phyloP scores from a whole-genome alignment of 2,888 invertebrate species.

The Ormyrus nitidulus region DNA sequence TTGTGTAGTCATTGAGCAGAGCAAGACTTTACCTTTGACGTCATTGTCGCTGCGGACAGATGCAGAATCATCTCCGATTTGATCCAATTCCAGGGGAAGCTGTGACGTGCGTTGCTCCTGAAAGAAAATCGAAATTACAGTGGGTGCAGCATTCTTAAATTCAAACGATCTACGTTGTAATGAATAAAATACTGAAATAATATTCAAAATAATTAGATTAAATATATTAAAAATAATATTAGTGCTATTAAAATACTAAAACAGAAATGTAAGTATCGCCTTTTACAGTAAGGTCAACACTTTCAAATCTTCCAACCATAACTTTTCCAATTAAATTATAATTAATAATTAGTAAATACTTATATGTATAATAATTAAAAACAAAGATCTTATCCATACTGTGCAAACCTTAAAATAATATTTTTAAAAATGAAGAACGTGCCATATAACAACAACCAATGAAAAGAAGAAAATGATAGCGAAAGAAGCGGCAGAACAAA shows the following conservation, averaged over 20 bases:
- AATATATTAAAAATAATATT: too few species aligned
- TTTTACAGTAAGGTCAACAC: slow-evolving; percentile 40
- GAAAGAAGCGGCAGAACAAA: too few species aligned
- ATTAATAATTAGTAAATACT: neutral
- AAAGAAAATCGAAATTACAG: slow-evolving; percentile 62
- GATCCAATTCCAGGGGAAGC: slow-evolving; percentile 90
- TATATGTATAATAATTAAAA: neutral
- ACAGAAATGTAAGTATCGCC: too few species aligned
- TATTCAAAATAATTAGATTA: too few species aligned
- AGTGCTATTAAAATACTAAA: too few species aligned
- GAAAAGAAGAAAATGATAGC: neutral
- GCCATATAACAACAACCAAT: neutral
- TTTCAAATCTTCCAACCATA: neutral
- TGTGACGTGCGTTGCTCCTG: slow-evolving; percentile 94
- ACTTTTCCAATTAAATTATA: neutral
- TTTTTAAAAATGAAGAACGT: neutral
- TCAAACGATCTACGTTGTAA: too few species aligned
- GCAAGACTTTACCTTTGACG: slow-evolving; percentile 80
- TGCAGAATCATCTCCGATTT: slow-evolving; percentile 87
- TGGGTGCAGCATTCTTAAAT: too few species aligned
- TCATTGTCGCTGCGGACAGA: slow-evolving; percentile 90
- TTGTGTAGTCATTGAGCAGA: too few species aligned
- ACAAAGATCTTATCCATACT: neutral
- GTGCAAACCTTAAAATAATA: neutral
- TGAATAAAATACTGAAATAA: too few species aligned